Percentiles rank a stretch among this genome's conserved stretches.
Conservation (phyloP, 1,140 invertebrate species). For the Caligus rogercresseyi region DNA sequence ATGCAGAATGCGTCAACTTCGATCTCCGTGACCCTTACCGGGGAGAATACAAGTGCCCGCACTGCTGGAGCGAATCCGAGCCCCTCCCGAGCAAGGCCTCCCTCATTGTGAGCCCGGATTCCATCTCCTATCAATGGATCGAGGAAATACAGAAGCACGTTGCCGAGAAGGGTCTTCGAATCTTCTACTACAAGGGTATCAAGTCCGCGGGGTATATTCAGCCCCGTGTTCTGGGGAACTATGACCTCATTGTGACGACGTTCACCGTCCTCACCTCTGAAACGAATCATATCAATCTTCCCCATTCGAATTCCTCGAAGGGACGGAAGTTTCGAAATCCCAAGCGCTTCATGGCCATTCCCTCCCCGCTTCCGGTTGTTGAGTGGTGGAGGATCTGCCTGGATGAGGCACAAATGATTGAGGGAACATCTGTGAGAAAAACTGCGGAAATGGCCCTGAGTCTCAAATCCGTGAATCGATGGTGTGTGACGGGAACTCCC, state of each 20-base stretch:
- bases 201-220: conserved; percentile 41
- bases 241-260: conserved; percentile 55
- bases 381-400: conserved; percentile 59
- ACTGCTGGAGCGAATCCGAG: conserved; percentile 39
- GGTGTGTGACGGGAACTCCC: conserved; percentile 61
- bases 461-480: conserved; percentile 41
- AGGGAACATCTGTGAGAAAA: conserved; percentile 36
- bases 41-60: conserved; percentile 39
- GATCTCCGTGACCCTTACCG: conserved; percentile 17
- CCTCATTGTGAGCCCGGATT: conserved; percentile 49
- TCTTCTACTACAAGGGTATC: conserved; percentile 32
- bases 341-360: conserved; percentile 36
- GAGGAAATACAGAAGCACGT: conserved; percentile 52
- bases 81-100: conserved; percentile 41
- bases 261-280: conserved; percentile 45
- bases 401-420: conserved; percentile 68
- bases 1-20: conserved; percentile 39
- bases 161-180: conserved; percentile 30
- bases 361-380: conserved; percentile 43
- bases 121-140: conserved; percentile 51
- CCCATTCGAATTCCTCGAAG: conserved; percentile 32
- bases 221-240: conserved; percentile 41
- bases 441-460: conserved; percentile 43
- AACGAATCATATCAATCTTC: conserved; percentile 39
- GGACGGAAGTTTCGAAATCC: conserved; percentile 25